These are phyloP conservation scores for Lordiphosa stackelbergi DNA, from an alignment of 1,140 invertebrate species.

Conservation along the genomic window DNA sequence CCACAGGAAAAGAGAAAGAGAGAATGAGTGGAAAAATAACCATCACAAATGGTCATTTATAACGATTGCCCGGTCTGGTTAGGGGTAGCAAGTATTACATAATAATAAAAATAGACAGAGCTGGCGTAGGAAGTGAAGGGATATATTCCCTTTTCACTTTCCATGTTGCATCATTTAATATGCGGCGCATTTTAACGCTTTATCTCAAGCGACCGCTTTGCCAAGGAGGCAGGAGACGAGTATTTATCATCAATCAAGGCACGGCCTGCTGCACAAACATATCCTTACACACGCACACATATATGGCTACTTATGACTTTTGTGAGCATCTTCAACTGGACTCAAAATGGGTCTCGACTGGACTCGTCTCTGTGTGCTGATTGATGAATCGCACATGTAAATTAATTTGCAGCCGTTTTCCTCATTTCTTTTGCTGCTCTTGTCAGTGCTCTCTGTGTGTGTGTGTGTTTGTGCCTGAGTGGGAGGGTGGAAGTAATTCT, in stretches of 20 bases:
- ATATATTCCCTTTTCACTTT: constrained; percentile 42
- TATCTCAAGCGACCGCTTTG: constrained; percentile 55
- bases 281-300: constrained; percentile 13
- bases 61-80: constrained; percentile 49
- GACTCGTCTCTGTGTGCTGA: constrained; percentile 37
- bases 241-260: constrained; percentile 72
- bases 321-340: constrained; percentile 44
- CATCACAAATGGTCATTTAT: constrained; percentile 66
- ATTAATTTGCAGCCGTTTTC: constrained; percentile 72
- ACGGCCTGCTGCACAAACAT: constrained; percentile 57
- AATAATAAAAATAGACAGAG: constrained; percentile 57
- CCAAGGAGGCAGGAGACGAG: constrained; percentile 35
- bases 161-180: constrained; percentile 72
- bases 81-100: constrained; percentile 45
- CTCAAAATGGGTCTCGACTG: constrained; percentile 18
- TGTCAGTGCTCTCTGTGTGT: constrained; percentile 57
- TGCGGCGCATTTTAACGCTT: constrained; percentile 68
- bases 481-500: neutral
- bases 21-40: constrained; percentile 9
- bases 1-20: constrained; percentile 1
- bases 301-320: constrained; percentile 65
- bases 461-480: constrained; percentile 9
- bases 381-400: constrained; percentile 74
- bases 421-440: constrained; percentile 54
- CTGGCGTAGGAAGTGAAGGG: neutral